A percentile compares a stretch with the other conserved stretches of the same genome.
Evolutionary conservation across 2,888 invertebrate genomes (phyloP).

Genomic region (Epinotia ramella): DNA sequence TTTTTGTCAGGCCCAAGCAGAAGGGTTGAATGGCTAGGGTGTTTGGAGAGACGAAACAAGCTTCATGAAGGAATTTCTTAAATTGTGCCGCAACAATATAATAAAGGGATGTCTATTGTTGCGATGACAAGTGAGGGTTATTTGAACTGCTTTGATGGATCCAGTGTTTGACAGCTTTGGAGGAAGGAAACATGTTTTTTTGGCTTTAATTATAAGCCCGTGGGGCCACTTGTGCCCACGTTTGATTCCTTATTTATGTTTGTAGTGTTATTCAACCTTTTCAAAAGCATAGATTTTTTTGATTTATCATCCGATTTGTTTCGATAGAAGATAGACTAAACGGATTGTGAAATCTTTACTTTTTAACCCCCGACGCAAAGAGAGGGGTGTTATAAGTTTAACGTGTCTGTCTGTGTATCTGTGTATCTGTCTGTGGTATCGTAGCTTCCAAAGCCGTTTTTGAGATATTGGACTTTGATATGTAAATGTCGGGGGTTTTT

Average conservation of each 20-base stretch:
- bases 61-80: conserved; percentile 66
- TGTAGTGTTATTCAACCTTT: conserved; percentile 12
- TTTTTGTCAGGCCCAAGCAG: conserved; percentile 82
- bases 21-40: conserved; percentile 84
- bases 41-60: conserved; percentile 72
- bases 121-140: conserved; percentile 43
- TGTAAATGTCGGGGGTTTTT: too few relatives aligned
- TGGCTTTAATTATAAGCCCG: conserved; percentile 32
- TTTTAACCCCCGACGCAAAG: too few relatives aligned
- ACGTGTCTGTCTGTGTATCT: too few relatives aligned
- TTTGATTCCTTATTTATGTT: conserved; percentile 19
- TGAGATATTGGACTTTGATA: too few relatives aligned
- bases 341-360: too few relatives aligned
- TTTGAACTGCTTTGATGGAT: conserved; percentile 44
- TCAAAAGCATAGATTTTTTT: not conserved
- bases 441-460: too few relatives aligned
- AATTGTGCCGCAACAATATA: conserved; percentile 59
- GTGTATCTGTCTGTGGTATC: too few relatives aligned
- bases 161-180: conserved; percentile 39
- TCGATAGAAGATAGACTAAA: not conserved
- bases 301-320: not conserved
- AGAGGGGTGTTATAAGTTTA: too few relatives aligned
- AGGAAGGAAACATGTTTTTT: conserved; percentile 43
- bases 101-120: conserved; percentile 45
- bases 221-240: conserved; percentile 28